Base-by-base conservation (phyloP, 2,113 vertebrate genomes). In the Xiphophorus hellerii region DNA sequence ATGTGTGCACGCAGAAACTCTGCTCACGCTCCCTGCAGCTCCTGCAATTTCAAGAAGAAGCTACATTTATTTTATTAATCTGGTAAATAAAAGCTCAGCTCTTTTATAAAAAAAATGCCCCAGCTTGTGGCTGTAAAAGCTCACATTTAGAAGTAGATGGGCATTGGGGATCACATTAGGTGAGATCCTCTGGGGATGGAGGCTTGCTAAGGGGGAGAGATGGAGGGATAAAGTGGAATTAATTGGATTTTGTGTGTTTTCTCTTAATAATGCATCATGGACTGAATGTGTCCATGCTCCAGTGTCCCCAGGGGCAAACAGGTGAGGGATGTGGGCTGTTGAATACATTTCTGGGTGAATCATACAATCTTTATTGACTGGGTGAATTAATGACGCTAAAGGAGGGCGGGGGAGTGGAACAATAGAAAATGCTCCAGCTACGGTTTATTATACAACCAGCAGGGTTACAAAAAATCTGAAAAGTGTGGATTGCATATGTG, bases 81-180 rank as follows among this genome's bases (percentile, higher is more conserved):
- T 5, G 42, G 42, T 71, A 75, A 76, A 68, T 12, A 14, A 63
- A 30, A 62, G 68, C 67, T 83, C 73, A 69, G 80, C 78, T 69
- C 67, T 84, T 35, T 35, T 35, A 35, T 63, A 58, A 22, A 66
- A 44, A 72, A 75, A 62, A 78, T 76, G 82, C 75, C 33, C 77
- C 81, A 80, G 84, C 82, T 84, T 62, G 25, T 76, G 83, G 78
- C 68, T 44, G 62, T 84, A 74, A 87, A 81, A 76, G 80, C 77
- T 51, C 81, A 72, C 83, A 15, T 86, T 89, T 71, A 83, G 78
- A 74, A 28, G 69, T 48, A 54, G 76, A 35, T 30, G 11, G 80
- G 73, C 91, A 80, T 35, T 35, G 68, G 88, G 90, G 90, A 92
- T 81, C 77, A 72, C 81, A 84, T 92, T 89, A 89, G 79, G 81